Evolutionary conservation across 1,140 invertebrate species (phyloP), one percentile per base, ranked within the genome.

Genomic region (Apolygus lucorum): DNA sequence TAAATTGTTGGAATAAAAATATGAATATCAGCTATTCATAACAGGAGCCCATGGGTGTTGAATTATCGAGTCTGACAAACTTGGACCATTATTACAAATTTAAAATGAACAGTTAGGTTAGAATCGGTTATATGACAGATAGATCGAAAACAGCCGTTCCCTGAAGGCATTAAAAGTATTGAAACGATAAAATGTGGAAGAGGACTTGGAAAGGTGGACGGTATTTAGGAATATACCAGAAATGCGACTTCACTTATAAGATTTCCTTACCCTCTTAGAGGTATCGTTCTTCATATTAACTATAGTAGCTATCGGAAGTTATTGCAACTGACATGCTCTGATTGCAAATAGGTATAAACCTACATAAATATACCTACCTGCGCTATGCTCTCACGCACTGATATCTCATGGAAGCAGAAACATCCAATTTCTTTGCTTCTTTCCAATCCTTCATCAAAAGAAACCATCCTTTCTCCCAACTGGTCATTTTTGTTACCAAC

Each of bases 401-500:
- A 92, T 63, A 92, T 89, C 78, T 93, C 90, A 75, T 90, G 88
- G 75, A 92, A 92, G 72, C 86, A 88, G 14, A 89, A 86, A 75
- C 90, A 92, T 29, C 89, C 89, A 67, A 92, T 90, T 80, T 87
- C 88, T 76, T 86, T 84, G 71, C 87, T 89, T 21, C 89, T 80
- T 25, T 85, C 79, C 72, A 88, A 86, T 0, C 88, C 88, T 71
- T 92, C 90, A 65, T 86, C 85, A 0, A 82, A 79, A 11, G 80
- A 81, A 0, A 93, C 88, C 86, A 92, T 91, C 26, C 91, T 82
- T 75, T 92, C 90, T 22, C 80, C 80, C 0, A 82, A 78, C 74
- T 90, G 86, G 76, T 93, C 90, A 11, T 82, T 84, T 78, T 93
- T 92, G 73, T 93, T 93, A 0, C 87, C 91, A 13, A 93, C 89